Percentiles rank a stretch among this genome's conserved stretches.
Conservation (phyloP, 2,113 vertebrate species). For the Pelusios castaneus region DNA sequence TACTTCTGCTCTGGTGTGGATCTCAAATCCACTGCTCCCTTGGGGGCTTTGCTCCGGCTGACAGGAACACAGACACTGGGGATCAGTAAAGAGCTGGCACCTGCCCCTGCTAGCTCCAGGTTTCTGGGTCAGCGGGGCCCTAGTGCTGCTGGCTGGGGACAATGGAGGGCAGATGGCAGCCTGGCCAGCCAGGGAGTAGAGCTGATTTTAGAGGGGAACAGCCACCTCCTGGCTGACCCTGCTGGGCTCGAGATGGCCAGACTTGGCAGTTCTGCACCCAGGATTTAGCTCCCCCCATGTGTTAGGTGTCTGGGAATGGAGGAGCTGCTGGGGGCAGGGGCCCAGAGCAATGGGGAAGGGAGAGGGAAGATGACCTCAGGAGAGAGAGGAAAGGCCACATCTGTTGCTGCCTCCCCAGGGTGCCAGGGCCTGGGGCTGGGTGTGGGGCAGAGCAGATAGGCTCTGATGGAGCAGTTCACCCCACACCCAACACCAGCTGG, state of each 20-base stretch:
- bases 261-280: not conserved
- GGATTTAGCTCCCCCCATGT: not conserved
- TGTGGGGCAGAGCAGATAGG: not conserved
- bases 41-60: not conserved
- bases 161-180: not conserved
- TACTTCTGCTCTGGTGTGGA: not conserved
- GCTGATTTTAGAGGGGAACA: not conserved
- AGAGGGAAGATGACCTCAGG: not conserved
- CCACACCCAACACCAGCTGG: not conserved
- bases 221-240: not conserved
- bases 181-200: not conserved
- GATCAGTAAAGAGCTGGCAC: not conserved
- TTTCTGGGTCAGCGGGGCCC: not conserved
- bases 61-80: not conserved
- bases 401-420: not conserved
- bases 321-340: not conserved
- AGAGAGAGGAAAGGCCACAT: not conserved
- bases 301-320: not conserved
- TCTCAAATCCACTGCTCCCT: not conserved
- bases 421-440: not conserved
- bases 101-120: not conserved
- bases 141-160: not conserved
- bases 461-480: not conserved
- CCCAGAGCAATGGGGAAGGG: not conserved
- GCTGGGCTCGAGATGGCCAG: not conserved